These are phyloP conservation scores for Dromiciops gliroides DNA, from an alignment of 2,113 vertebrate genomes.

Conservation along the genomic window DNA sequence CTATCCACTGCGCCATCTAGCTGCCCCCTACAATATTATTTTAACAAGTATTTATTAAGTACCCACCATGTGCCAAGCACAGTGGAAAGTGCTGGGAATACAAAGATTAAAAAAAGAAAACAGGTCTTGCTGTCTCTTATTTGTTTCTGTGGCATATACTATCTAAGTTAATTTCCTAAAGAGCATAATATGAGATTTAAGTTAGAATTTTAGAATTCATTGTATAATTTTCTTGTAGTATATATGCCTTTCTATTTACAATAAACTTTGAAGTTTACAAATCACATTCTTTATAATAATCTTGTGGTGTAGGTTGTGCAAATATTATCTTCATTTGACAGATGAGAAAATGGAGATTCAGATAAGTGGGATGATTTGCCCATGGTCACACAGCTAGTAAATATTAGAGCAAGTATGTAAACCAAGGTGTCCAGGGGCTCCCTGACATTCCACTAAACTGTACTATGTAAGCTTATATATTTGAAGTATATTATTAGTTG, in stretches of 20 bases:
- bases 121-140: not conserved
- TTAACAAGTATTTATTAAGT: not conserved
- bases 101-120: not conserved
- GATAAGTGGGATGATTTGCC: not conserved
- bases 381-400: not conserved
- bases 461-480: not conserved
- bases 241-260: constrained; percentile 2
- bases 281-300: not conserved
- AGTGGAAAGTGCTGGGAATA: not conserved
- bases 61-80: not conserved
- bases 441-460: not conserved
- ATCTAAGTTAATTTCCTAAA: constrained; percentile 15
- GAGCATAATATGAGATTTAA: constrained; percentile 12
- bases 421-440: not conserved
- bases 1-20: no score
- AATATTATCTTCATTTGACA: not conserved
- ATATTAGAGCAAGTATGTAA: not conserved
- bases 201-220: constrained; percentile 1
- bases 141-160: not conserved
- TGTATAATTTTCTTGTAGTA: not conserved
- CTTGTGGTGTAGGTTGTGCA: not conserved
- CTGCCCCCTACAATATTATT: no score
- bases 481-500: constrained; percentile 1
- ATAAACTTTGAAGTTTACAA: not conserved
- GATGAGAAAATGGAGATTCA: not conserved